These are phyloP conservation scores for Bubo scandiacus DNA, from an alignment of 2,113 vertebrate species.

Conservation along the genomic window DNA sequence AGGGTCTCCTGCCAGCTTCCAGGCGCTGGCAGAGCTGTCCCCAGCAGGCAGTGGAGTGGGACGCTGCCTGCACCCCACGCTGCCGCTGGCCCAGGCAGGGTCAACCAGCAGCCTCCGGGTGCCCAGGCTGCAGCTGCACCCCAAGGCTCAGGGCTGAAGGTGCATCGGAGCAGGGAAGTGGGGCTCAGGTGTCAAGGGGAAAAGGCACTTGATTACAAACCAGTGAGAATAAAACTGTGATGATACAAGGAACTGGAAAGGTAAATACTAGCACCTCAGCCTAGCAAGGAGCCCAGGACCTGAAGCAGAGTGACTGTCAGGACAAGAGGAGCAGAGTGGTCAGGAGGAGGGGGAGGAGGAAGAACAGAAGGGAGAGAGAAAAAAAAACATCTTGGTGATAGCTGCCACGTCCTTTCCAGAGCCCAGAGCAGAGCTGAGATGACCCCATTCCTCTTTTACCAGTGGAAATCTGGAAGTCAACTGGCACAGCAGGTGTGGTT, in stretches of 20 bases:
- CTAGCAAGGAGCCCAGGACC: neutral
- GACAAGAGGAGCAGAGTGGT: neutral
- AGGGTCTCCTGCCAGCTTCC: neutral
- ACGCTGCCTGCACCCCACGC: neutral
- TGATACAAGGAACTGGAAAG: neutral
- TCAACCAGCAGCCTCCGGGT: neutral
- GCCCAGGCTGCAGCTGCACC: neutral
- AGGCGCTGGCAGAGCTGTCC: neutral
- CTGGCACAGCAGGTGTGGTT: neutral
- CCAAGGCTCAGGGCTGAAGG: neutral
- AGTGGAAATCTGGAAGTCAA: neutral
- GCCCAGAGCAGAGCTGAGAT: neutral
- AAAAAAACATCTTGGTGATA: neutral
- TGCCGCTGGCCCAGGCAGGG: neutral
- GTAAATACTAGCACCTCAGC: neutral
- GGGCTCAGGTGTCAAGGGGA: neutral
- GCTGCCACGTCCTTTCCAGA: neutral
- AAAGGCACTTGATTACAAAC: neutral
- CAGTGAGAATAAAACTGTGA: neutral
- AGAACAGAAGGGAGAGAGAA: neutral
- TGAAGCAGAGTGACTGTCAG: neutral
- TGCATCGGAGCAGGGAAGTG: neutral
- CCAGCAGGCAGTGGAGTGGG: neutral
- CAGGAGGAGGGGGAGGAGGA: neutral
- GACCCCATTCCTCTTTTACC: neutral